phyloP scores from a whole-genome alignment of 2,888 invertebrate species.

The Erpobdella octoculata region DNA sequence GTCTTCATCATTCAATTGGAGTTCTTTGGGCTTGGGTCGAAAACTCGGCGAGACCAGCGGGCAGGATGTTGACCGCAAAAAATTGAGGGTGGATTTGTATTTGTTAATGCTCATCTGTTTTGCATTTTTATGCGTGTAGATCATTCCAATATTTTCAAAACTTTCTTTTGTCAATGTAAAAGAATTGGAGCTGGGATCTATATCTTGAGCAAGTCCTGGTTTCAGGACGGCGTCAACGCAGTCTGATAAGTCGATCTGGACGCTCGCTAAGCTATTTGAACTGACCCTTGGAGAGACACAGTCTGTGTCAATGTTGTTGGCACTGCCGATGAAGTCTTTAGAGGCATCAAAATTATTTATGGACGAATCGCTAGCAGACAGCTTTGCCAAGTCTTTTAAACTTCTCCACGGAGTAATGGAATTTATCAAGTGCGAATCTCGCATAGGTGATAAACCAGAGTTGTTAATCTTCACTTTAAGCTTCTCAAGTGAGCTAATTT shows the following conservation, averaged over 20 bases:
- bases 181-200: neutral
- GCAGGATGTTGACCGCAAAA: constrained; percentile 30
- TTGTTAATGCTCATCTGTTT: neutral
- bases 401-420: constrained; percentile 22
- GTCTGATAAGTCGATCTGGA: constrained; percentile 16
- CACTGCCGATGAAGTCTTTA: constrained; percentile 24
- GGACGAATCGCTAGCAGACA: constrained; percentile 21
- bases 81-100: neutral
- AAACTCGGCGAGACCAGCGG: constrained; percentile 25
- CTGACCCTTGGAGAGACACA: constrained; percentile 31
- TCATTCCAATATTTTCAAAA: neutral
- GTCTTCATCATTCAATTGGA: constrained; percentile 4
- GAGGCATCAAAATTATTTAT: constrained; percentile 17
- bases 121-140: constrained; percentile 7
- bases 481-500: constrained; percentile 23
- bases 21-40: neutral
- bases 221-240: neutral
- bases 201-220: neutral
- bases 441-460: neutral
- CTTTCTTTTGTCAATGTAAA: neutral
- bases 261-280: constrained; percentile 31
- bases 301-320: constrained; percentile 32
- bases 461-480: neutral
- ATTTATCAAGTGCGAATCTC: neutral
- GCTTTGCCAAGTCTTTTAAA: constrained; percentile 17